Evolutionary conservation across 2,113 vertebrate species (phyloP).

Genomic region (Ictalurus furcatus): DNA sequence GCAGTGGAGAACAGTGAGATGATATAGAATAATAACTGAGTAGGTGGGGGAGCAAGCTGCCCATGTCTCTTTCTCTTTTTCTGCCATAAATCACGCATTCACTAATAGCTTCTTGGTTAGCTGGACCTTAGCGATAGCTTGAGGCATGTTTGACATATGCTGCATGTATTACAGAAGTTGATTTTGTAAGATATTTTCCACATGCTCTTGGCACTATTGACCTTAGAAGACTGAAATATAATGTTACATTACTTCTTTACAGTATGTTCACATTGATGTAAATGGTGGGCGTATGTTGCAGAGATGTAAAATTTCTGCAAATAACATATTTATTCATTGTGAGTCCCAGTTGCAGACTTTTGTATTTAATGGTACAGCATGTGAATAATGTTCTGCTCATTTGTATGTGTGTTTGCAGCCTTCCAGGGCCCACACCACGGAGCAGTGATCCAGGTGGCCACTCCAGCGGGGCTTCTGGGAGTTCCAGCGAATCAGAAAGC

Average conservation of each 20-base stretch:
- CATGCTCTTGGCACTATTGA: background rate
- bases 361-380: background rate
- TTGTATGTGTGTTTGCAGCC: slow-evolving; percentile 58
- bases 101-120: slow-evolving; percentile 21
- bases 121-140: slow-evolving; percentile 10
- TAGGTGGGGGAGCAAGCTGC: slow-evolving; percentile 41
- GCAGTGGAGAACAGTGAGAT: slow-evolving; percentile 43
- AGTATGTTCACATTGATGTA: background rate
- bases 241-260: background rate
- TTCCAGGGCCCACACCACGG: slow-evolving; percentile 67
- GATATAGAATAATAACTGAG: slow-evolving; percentile 42
- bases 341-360: background rate
- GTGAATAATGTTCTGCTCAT: slow-evolving; percentile 17
- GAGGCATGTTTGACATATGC: slow-evolving; percentile 24
- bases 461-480: slow-evolving; percentile 84
- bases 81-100: slow-evolving; percentile 24
- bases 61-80: slow-evolving; percentile 21
- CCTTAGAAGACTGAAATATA: background rate
- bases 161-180: slow-evolving; percentile 17
- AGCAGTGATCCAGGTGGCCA: slow-evolving; percentile 69
- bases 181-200: background rate
- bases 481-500: slow-evolving; percentile 87
- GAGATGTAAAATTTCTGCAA: background rate
- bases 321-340: background rate
- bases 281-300: background rate